Conservation (phyloP, 2,797 vertebrate species). For the Pempheris klunzingeri region DNA sequence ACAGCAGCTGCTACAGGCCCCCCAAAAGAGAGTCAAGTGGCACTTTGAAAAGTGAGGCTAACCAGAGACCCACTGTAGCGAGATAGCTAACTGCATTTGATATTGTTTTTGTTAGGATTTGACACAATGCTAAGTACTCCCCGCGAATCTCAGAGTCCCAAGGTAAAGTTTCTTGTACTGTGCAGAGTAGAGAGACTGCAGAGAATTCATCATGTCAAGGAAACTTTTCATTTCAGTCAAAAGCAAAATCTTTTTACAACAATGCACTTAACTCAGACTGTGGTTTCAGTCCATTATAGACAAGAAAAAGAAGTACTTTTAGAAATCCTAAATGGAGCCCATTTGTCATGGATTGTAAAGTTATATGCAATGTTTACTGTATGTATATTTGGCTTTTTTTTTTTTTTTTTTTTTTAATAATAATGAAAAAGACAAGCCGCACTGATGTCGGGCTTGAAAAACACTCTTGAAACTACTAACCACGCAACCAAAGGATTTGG, state of each 20-base stretch:
- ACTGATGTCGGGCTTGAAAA: neutral
- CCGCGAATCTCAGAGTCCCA: slow-evolving; percentile 24
- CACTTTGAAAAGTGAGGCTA: slow-evolving; percentile 63
- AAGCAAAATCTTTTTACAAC: slow-evolving; percentile 3
- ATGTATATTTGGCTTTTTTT: neutral
- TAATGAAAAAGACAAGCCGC: neutral
- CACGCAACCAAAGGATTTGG: neutral
- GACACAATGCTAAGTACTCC: slow-evolving; percentile 66
- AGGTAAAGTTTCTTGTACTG: slow-evolving; percentile 39
- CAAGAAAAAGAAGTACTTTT: neutral
- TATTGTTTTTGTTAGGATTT: slow-evolving; percentile 68
- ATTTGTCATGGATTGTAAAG: neutral
- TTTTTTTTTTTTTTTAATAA: neutral
- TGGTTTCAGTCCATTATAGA: too few relatives aligned
- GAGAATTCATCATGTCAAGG: slow-evolving; percentile 10
- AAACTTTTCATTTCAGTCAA: slow-evolving; percentile 14
- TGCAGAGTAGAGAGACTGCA: slow-evolving; percentile 20
- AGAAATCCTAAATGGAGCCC: neutral
- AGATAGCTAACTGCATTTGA: slow-evolving; percentile 59
- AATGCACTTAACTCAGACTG: neutral
- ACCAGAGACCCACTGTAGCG: slow-evolving; percentile 61
- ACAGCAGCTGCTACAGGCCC: slow-evolving; percentile 55
- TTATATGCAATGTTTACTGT: neutral
- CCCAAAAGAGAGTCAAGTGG: slow-evolving; percentile 68
- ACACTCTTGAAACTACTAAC: neutral